These are phyloP conservation scores for Otolemur garnettii DNA, from an alignment of 2,113 vertebrate genomes.

Conservation along the genomic window DNA sequence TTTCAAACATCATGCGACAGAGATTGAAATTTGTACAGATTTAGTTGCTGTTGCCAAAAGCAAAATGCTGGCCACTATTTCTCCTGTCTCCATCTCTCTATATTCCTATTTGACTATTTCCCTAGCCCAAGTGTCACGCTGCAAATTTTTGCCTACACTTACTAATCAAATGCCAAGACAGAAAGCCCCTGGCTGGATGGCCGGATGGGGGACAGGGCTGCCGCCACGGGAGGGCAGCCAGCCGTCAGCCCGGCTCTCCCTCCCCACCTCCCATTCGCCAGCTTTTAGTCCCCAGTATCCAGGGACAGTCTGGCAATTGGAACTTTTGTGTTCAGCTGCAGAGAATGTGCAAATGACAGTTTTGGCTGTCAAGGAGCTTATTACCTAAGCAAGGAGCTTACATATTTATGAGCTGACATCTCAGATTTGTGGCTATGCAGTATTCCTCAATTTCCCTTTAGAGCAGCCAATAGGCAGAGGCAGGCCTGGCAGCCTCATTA, in stretches of 20 bases:
- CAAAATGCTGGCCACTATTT: background rate
- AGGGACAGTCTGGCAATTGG: slow-evolving; percentile 63
- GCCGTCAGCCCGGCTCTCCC: background rate
- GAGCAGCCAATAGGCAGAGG: background rate
- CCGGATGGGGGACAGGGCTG: background rate
- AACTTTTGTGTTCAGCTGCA: slow-evolving; percentile 64
- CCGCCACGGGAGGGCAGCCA: background rate
- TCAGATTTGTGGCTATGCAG: slow-evolving; percentile 56
- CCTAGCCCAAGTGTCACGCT: background rate
- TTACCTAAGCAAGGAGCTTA: slow-evolving; percentile 71
- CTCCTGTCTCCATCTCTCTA: background rate
- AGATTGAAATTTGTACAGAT: background rate
- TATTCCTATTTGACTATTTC: background rate
- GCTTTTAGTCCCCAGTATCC: slow-evolving; percentile 20
- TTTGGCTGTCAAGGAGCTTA: slow-evolving; percentile 64
- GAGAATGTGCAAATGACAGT: slow-evolving; percentile 74
- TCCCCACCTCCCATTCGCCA: background rate
- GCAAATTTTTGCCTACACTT: background rate
- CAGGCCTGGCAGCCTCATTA: slow-evolving; percentile 40
- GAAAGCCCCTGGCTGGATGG: background rate
- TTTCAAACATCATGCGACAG: slow-evolving; percentile 19
- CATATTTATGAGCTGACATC: slow-evolving; percentile 81
- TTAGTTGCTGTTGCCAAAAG: background rate
- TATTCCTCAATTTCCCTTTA: slow-evolving; percentile 66
- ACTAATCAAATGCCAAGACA: background rate